Percentiles rank a stretch among this genome's conserved stretches.
Evolutionary conservation across 2,888 invertebrate genomes (phyloP).

Genomic region (Tridacna crocea): DNA sequence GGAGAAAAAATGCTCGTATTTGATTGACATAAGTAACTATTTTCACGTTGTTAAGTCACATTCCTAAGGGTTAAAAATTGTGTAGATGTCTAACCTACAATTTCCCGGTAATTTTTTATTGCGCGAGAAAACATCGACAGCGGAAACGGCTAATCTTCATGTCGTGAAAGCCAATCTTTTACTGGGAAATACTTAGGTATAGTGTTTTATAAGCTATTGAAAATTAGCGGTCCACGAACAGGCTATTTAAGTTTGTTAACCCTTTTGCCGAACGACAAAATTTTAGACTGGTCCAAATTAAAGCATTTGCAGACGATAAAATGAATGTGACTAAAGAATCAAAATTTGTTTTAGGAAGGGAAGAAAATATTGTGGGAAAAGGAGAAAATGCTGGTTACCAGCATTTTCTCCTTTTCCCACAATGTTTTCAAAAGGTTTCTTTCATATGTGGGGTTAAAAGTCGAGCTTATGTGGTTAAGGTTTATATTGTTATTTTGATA

Average conservation of each 20-base stretch:
- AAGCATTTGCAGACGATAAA: too few species aligned
- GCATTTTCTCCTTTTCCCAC: too few species aligned
- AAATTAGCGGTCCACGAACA: neutral
- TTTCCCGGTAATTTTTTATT: neutral
- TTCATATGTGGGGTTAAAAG: too few species aligned
- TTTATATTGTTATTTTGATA: too few species aligned
- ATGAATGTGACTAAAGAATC: too few species aligned
- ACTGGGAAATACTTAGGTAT: neutral
- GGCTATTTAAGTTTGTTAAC: neutral
- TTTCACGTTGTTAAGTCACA: neutral
- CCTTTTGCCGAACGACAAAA: too few species aligned
- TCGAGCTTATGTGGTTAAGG: too few species aligned
- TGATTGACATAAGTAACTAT: neutral
- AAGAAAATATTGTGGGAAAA: too few species aligned
- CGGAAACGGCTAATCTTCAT: neutral
- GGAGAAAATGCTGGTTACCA: too few species aligned
- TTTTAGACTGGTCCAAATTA: too few species aligned
- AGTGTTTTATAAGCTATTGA: neutral
- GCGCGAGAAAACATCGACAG: neutral
- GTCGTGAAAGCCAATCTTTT: neutral
- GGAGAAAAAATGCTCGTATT: neutral
- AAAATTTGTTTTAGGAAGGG: too few species aligned
- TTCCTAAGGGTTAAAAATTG: neutral
- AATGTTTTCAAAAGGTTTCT: too few species aligned
- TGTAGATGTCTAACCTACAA: neutral